Evolutionary conservation across 1,140 invertebrate genomes (phyloP).

Genomic region (Chrysomallon squamiferum): DNA sequence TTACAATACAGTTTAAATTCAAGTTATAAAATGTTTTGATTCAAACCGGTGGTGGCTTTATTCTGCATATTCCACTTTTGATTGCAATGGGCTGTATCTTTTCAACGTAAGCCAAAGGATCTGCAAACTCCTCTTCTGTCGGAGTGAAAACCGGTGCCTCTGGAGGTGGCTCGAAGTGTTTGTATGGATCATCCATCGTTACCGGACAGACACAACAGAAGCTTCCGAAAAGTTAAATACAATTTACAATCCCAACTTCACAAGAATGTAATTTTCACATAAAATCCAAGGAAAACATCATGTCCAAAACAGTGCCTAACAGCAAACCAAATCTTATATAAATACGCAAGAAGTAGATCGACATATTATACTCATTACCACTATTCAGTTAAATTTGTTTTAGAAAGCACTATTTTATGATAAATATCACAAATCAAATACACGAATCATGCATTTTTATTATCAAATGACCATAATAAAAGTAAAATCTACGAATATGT

Average conservation of each 20-base stretch:
- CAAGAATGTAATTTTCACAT: conserved; percentile 13
- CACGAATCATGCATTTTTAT: too few species aligned
- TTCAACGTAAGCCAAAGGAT: conserved; percentile 90
- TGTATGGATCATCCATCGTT: conserved; percentile 38
- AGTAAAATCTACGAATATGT: background rate
- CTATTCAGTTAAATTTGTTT: too few species aligned
- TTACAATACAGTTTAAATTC: too few species aligned
- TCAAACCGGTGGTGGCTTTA: conserved; percentile 80
- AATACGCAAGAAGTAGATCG: background rate
- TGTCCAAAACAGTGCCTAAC: conserved; percentile 30
- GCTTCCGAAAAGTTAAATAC: background rate
- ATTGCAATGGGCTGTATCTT: conserved; percentile 83
- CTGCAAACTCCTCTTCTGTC: conserved; percentile 86
- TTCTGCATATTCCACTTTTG: conserved; percentile 86
- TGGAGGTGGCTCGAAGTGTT: conserved; percentile 65
- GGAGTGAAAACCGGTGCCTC: conserved; percentile 88
- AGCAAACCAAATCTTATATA: conserved; percentile 22
- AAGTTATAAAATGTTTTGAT: background rate
- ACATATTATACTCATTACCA: too few species aligned
- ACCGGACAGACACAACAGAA: conserved; percentile 1
- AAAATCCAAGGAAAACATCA: conserved; percentile 24
- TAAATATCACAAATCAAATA: too few species aligned
- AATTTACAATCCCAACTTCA: background rate
- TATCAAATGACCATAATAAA: too few species aligned
- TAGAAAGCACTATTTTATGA: too few species aligned